Percentiles rank a stretch among this genome's conserved stretches.
phyloP scores from a whole-genome alignment of 2,113 vertebrate genomes.

The Platycercus adscitus region DNA sequence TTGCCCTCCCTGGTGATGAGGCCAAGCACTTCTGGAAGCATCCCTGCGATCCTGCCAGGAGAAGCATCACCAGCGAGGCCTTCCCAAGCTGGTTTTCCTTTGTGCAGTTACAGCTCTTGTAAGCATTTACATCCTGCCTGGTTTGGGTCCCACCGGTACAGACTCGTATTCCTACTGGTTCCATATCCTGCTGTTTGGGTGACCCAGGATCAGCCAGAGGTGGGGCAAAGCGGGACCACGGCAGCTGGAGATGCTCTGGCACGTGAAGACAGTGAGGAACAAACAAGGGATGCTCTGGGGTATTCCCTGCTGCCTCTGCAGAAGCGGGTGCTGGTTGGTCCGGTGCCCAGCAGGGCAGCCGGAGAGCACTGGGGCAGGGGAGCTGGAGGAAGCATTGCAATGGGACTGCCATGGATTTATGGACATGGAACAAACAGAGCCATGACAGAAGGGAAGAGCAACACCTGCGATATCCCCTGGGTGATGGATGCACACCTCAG shows the following conservation, averaged over 20 bases:
- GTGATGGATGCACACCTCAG: neutral
- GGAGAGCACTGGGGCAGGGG: neutral
- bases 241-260: neutral
- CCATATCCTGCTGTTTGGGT: neutral
- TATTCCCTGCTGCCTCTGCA: neutral
- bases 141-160: neutral
- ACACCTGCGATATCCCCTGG: rapidly evolving
- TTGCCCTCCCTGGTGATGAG: neutral
- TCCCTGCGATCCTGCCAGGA: neutral
- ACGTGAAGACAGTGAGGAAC: rapidly evolving
- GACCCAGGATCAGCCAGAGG: neutral
- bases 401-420: rapidly evolving
- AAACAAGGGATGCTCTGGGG: neutral
- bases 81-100: neutral
- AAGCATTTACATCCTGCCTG: neutral
- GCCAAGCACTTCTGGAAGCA: neutral
- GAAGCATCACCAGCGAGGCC: neutral
- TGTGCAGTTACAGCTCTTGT: neutral
- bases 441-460: neutral
- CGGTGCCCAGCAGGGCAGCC: neutral
- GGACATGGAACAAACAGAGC: neutral
- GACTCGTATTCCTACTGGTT: rapidly evolving
- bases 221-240: rapidly evolving
- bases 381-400: rapidly evolving
- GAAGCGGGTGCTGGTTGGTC: neutral